Conservation (phyloP, 2,113 vertebrate genomes). For the Dissostichus mawsoni region DNA sequence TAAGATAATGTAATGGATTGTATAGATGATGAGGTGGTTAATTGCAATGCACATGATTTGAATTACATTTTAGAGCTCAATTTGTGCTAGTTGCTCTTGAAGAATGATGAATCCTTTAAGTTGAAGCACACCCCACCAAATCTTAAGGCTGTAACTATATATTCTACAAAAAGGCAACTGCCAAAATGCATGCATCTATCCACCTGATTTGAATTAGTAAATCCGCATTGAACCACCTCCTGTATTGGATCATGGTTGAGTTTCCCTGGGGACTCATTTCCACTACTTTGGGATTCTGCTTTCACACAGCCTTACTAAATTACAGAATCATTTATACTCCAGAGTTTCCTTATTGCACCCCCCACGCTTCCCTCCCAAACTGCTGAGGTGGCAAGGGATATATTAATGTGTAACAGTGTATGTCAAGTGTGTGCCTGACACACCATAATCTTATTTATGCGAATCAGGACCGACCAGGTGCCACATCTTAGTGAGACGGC, state of each 20-base stretch:
- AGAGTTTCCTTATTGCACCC: constrained; percentile 47
- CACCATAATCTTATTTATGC: constrained; percentile 59
- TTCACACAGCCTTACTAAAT: constrained; percentile 32
- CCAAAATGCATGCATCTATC: background rate
- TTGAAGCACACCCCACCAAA: background rate
- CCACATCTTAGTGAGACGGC: background rate
- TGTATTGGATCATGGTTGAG: constrained; percentile 22
- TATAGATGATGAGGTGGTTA: background rate
- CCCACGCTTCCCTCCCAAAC: constrained; percentile 49
- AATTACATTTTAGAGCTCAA: background rate
- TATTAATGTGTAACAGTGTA: background rate
- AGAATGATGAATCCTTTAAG: background rate
- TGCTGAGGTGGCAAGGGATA: constrained; percentile 63
- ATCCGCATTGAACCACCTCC: background rate
- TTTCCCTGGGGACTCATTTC: constrained; percentile 52
- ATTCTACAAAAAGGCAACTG: background rate
- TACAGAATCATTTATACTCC: constrained; percentile 65
- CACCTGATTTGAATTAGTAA: background rate
- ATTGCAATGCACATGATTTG: background rate
- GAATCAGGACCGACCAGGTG: constrained; percentile 61
- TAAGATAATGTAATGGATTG: too few relatives aligned
- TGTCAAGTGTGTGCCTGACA: background rate
- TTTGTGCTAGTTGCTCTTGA: background rate
- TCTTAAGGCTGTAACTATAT: background rate
- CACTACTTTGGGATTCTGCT: constrained; percentile 52